Base-by-base conservation (phyloP, 2,888 invertebrate genomes). In the Dichetophora obliterata region DNA sequence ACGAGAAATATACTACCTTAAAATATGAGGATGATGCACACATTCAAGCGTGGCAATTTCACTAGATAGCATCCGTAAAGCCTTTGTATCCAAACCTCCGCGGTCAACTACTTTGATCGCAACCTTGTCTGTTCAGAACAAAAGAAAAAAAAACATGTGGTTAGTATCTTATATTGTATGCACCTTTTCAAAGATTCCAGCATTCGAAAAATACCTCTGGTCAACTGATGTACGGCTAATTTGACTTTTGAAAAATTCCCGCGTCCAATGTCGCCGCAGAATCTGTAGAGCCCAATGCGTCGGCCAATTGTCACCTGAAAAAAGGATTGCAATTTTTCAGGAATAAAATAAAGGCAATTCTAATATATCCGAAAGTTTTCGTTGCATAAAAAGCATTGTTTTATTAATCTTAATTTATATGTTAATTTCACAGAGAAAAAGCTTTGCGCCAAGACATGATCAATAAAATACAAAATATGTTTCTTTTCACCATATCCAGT, bases 241-340 rank as follows among this genome's bases (percentile, higher is more conserved):
- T 94, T 94, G 83, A 95, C 95, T 88, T 94, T 93, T 61, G 94
- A 94, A 89, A 95, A 95, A 88, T 95, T 95, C 71, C 95, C 95
- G 81, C 91, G 91, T 43, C 95, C 95, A 76, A 95, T 91, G 86
- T 95, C 94, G 80, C 93, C 94, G 82, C 93, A 91, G 83, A 95
- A 91, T 85, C 93, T 90, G 90, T 95, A 95, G 83, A 95, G 92
- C 34, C 94, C 95, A 76, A 95, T 93, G 78, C 94, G 90, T 83
- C 93, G 92, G 75, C 94, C 94, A 78, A 94, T 90, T n/a, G 92
- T 92, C 75, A 94, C 91, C 90, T 90, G 79, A 85, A 83, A 16
- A 80, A 72, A 71, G 22, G 75, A 65, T 16, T 6, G 2, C 37
- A 31, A 19, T 54, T 3, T 52, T 54, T 54, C n/a, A 54, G 2